Evolutionary conservation across 2,797 vertebrate species (phyloP).

Genomic region (Microctenopoma steveboyesi): DNA sequence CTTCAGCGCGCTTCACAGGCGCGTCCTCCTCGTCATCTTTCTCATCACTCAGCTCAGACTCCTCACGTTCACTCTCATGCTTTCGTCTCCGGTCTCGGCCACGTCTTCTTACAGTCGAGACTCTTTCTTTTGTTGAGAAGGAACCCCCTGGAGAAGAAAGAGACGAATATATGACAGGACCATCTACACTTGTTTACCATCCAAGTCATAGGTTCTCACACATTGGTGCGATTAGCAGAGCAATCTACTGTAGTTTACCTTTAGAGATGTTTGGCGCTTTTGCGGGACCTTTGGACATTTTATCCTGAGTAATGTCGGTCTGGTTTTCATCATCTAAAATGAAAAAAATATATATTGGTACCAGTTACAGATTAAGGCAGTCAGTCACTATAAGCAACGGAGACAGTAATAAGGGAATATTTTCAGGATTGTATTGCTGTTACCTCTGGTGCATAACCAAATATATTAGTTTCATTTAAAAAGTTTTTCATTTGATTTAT

Average conservation of each 20-base stretch:
- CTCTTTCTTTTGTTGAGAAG: not conserved
- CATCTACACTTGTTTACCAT: not conserved
- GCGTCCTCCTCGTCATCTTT: slow-evolving; percentile 47
- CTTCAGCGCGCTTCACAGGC: not conserved
- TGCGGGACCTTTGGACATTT: not conserved
- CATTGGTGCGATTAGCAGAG: too few species aligned
- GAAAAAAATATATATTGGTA: not conserved
- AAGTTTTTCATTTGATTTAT: too few species aligned
- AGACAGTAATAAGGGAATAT: too few species aligned
- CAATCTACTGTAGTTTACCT: too few species aligned
- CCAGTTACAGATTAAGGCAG: not conserved
- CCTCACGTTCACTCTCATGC: not conserved
- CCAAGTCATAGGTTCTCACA: not conserved
- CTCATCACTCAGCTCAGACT: not conserved
- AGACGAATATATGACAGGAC: not conserved
- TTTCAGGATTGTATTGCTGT: too few species aligned
- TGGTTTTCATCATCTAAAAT: not conserved
- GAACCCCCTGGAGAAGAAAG: slow-evolving; percentile 8
- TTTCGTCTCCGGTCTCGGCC: not conserved
- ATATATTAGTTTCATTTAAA: too few species aligned
- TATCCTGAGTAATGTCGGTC: not conserved
- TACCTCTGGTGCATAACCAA: too few species aligned
- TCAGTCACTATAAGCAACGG: too few species aligned
- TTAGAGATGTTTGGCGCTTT: too few species aligned
- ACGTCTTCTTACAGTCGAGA: not conserved